A percentile compares a stretch with the other conserved stretches of the same genome.
Conservation (phyloP, 2,113 vertebrate species). For the Circaetus gallicus region DNA sequence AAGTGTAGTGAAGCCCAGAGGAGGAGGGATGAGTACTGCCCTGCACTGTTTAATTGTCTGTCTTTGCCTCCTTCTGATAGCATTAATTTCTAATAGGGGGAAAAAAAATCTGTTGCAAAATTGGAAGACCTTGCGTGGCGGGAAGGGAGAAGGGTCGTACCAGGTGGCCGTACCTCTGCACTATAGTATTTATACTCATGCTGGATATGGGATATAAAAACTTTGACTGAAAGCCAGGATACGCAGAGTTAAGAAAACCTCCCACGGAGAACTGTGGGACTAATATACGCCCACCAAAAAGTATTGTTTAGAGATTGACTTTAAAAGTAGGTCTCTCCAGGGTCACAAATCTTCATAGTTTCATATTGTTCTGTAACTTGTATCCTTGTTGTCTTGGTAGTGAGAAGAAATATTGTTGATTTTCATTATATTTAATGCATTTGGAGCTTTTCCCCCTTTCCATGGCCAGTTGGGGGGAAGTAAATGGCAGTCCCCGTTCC, state of each 20-base stretch:
- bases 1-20: not conserved
- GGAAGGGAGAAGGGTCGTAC: not conserved
- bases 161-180: not conserved
- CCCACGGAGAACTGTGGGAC: not conserved
- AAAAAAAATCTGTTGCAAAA: not conserved
- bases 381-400: not conserved
- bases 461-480: not conserved
- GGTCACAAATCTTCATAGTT: not conserved
- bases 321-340: not conserved
- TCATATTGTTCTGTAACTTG: not conserved
- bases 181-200: not conserved
- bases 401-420: not conserved
- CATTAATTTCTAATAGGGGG: accelerated
- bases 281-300: not conserved
- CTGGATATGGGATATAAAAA: not conserved
- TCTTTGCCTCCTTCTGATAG: not conserved
- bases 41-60: not conserved
- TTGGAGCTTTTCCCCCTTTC: not conserved
- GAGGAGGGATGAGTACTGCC: not conserved
- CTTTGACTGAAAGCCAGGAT: not conserved
- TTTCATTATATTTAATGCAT: not conserved
- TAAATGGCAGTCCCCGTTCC: not conserved
- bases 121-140: not conserved
- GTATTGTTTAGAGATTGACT: not conserved
- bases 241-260: not conserved